phyloP scores from a whole-genome alignment of 1,140 invertebrate genomes.

The Lordiphosa clarofinis region DNA sequence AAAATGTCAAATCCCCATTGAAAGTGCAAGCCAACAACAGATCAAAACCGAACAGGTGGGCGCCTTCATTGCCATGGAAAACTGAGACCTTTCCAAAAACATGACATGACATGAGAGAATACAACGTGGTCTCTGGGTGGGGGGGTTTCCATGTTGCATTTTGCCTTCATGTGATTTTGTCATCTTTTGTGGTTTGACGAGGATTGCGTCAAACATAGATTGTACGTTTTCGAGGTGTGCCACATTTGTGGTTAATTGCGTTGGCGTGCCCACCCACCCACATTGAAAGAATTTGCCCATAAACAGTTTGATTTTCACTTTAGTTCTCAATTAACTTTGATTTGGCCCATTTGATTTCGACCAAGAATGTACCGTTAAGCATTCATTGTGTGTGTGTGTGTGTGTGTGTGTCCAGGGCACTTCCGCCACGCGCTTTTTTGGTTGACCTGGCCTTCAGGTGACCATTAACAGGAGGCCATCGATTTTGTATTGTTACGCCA shows the following conservation, averaged over 20 bases:
- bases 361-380: conserved; percentile 53
- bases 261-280: conserved; percentile 50
- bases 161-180: conserved; percentile 34
- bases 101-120: too few relatives aligned
- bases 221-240: conserved; percentile 37
- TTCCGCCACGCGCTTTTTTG: conserved; percentile 51
- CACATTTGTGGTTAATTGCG: conserved; percentile 66
- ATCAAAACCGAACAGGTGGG: conserved; percentile 11
- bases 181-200: conserved; percentile 47
- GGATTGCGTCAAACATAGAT: conserved; percentile 56
- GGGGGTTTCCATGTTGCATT: conserved; percentile 13
- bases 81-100: too few relatives aligned
- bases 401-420: conserved; percentile 50
- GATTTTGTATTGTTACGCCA: conserved; percentile 47
- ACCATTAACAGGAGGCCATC: conserved; percentile 61
- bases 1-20: conserved; percentile 33
- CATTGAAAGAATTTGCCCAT: conserved; percentile 8
- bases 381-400: conserved; percentile 51
- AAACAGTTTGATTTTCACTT: conserved; percentile 72
- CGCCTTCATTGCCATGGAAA: too few relatives aligned
- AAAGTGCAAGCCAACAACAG: conserved; percentile 50
- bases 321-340: conserved; percentile 75
- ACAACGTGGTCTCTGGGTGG: neutral
- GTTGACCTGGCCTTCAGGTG: conserved; percentile 57
- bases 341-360: conserved; percentile 69